Base-by-base conservation (phyloP, 2,797 vertebrate species). In the Apogon talboti region DNA sequence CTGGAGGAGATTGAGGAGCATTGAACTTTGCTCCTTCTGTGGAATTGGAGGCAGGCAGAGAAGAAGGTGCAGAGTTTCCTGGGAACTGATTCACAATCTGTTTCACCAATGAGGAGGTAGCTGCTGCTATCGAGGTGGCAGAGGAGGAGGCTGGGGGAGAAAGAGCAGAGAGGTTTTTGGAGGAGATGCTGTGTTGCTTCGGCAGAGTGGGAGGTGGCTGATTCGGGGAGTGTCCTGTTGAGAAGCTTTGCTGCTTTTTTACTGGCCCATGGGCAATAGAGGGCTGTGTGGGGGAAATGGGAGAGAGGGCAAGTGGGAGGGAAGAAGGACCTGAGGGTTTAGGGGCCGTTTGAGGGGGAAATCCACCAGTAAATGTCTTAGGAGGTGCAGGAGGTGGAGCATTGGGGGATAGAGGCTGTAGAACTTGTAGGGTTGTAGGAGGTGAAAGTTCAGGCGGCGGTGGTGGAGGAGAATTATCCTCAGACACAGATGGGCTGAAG, bases 51-150 rank as follows among this genome's bases (percentile, higher is more conserved):
- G 82, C 56, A 2, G 93, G 78, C 8, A 92, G 87, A 0, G 93
- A 88, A 13, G 91, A 88, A 7, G 86, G 21, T 7, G 83, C 12
- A 0, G 87, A 15, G 30, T 86, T 88, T 16, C 95, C 94, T 0
- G 97, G 96, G 67, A 98, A 98, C 82, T 97, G 96, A 84, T 95
- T 96, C 72, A 94, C 95, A 6, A 98, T 95, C 86, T 97, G 96
- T 72, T 96, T 98, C 78, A 98, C 96, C 60, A 95, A 81, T 5
- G 91, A 97, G 74, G 95, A 93, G 50, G 93, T 35, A 87, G 95
- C 89, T 0, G 89, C 88, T 6, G 91, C 85, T 3, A 94, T 86
- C 14, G 89, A 89, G 35, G 91, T 84, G 0, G 93, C 94, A 13
- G 92, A 7, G 76, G 93, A 56, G 82, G 94, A 40, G 76, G 95